Percentiles rank a stretch among this genome's conserved stretches.
Evolutionary conservation across 2,888 invertebrate genomes (phyloP).

Genomic region (Ptilodon capucinus): DNA sequence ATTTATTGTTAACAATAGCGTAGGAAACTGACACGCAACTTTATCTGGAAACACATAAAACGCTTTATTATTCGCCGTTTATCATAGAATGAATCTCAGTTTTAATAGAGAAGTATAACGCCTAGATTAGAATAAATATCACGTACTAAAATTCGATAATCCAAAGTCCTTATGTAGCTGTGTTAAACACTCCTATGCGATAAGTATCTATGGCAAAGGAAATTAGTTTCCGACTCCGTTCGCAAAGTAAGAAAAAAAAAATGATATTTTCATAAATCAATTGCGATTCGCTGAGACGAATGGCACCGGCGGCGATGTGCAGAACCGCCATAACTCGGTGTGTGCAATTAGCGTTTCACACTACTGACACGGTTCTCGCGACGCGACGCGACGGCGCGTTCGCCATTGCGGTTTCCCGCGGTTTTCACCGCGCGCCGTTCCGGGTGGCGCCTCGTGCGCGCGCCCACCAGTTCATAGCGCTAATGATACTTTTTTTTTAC

Average conservation of each 20-base stretch:
- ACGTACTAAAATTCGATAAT: background rate
- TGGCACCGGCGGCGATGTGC: slow-evolving; percentile 47
- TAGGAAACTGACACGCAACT: slow-evolving; percentile 75
- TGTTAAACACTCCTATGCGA: background rate
- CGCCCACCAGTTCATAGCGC: slow-evolving; percentile 60
- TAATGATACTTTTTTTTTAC: slow-evolving; percentile 57
- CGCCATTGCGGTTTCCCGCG: slow-evolving; percentile 79
- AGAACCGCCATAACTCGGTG: slow-evolving; percentile 59
- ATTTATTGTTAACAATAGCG: slow-evolving; percentile 80
- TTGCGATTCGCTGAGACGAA: slow-evolving; percentile 39
- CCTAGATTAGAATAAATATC: background rate
- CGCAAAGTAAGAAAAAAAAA: slow-evolving; percentile 12
- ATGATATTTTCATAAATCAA: slow-evolving; percentile 33
- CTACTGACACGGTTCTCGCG: slow-evolving; percentile 82
- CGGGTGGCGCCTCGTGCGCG: slow-evolving; percentile 73
- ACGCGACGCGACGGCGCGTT: slow-evolving; percentile 58
- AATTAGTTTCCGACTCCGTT: background rate
- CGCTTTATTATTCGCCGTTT: slow-evolving; percentile 62
- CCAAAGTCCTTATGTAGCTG: background rate
- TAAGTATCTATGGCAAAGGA: background rate
- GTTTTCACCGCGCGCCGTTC: slow-evolving; percentile 79
- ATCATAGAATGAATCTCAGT: slow-evolving; percentile 21
- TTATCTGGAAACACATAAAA: slow-evolving; percentile 63
- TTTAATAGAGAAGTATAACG: background rate
- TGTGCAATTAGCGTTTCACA: slow-evolving; percentile 78